Conservation (phyloP, 30 jellyfish, hydroid and myxozoan genomes). For the Mastigias papua region DNA sequence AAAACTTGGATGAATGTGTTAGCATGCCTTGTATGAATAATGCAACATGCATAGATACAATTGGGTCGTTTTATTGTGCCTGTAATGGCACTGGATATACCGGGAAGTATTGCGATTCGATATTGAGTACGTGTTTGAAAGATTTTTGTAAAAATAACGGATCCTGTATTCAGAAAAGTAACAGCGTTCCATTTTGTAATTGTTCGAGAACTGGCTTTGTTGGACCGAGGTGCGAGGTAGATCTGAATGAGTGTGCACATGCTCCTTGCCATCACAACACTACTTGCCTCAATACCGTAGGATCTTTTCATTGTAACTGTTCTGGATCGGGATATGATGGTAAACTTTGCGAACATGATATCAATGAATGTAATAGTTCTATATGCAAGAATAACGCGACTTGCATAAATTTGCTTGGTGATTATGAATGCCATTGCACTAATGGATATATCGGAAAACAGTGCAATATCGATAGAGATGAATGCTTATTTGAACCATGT, state of each 20-base stretch:
- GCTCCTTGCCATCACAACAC: slow-evolving; percentile 38
- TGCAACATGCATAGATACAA: slow-evolving; percentile 50
- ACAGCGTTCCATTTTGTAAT: slow-evolving; percentile 22
- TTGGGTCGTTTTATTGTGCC: slow-evolving; percentile 39
- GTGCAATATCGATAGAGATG: slow-evolving; percentile 58
- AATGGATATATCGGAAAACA: slow-evolving; percentile 59
- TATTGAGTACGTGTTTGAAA: neutral
- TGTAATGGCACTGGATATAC: slow-evolving; percentile 60
- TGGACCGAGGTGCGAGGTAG: slow-evolving; percentile 32
- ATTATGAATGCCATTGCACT: slow-evolving; percentile 53
- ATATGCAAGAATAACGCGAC: slow-evolving; percentile 35
- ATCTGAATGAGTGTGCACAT: slow-evolving; percentile 23
- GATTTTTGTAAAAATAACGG: slow-evolving; percentile 53
- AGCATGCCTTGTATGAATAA: slow-evolving; percentile 26
- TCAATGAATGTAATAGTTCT: slow-evolving; percentile 45
- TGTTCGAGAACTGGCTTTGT: slow-evolving; percentile 55
- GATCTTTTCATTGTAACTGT: slow-evolving; percentile 59
- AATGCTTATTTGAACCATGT: slow-evolving; percentile 53
- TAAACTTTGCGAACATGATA: slow-evolving; percentile 50
- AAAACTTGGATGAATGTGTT: slow-evolving; percentile 26
- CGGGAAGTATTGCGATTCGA: slow-evolving; percentile 53
- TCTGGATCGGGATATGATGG: slow-evolving; percentile 52
- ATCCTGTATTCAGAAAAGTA: slow-evolving; percentile 29
- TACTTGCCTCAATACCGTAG: slow-evolving; percentile 34
- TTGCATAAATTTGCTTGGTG: slow-evolving; percentile 48